A percentile compares a stretch with the other conserved stretches of the same genome.
These are phyloP conservation scores for Enteromius anoplus DNA, from an alignment of 2,797 vertebrate species.

Conservation along the genomic window DNA sequence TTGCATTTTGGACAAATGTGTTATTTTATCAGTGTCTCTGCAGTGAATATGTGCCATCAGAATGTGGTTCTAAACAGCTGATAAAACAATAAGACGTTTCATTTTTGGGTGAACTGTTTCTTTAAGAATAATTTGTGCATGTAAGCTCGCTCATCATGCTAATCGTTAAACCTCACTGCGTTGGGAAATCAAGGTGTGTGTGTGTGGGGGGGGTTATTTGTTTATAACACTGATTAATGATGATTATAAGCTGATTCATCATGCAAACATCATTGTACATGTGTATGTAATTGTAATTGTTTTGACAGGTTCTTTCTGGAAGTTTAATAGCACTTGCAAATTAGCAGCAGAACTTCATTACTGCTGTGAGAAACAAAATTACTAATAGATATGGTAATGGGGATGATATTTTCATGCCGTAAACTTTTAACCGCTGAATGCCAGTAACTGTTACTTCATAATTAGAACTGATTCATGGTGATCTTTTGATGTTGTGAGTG, in stretches of 20 bases:
- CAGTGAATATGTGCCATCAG: not conserved
- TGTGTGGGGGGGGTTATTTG: not conserved
- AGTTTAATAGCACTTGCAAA: slow-evolving; percentile 21
- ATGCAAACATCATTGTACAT: not conserved
- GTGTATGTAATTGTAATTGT: not conserved
- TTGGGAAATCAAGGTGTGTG: not conserved
- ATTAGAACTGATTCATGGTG: slow-evolving; percentile 23
- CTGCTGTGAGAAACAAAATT: slow-evolving; percentile 20
- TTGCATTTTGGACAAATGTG: too few relatives aligned
- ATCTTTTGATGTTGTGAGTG: not conserved
- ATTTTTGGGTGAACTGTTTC: not conserved
- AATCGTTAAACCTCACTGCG: not conserved
- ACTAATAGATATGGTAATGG: slow-evolving; percentile 17
- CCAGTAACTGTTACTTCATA: not conserved
- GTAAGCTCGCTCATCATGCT: not conserved
- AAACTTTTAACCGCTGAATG: not conserved
- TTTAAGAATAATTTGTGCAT: not conserved
- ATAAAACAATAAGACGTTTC: not conserved
- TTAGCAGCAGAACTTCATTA: slow-evolving; percentile 15
- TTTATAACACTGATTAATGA: not conserved
- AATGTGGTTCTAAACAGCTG: not conserved
- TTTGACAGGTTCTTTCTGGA: slow-evolving; percentile 23
- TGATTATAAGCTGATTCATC: not conserved
- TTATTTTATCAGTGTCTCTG: not conserved
- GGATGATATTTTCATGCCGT: too few relatives aligned